Evolutionary conservation across 1,140 invertebrate genomes (phyloP), one percentile per base, ranked within the genome.

Genomic region (Neelides sp.): DNA sequence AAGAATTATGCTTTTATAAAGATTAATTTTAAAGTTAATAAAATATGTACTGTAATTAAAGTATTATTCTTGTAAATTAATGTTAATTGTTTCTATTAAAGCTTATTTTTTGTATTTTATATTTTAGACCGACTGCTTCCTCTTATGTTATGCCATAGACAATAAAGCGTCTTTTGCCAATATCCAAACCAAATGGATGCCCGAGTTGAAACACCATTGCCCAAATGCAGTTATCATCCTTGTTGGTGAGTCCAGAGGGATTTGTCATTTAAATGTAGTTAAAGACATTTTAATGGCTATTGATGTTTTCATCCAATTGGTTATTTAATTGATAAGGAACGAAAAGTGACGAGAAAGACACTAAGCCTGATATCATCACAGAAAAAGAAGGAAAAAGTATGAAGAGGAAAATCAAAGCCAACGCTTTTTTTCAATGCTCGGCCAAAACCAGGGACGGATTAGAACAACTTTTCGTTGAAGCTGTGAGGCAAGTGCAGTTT

Each of bases 121-220:
- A 24, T 41, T 47, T 22, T 72, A 90, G 86, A 89, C 85, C 8
- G 78, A 85, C 64, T 88, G 85, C 61, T 90, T 89, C 69, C 74
- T 86, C 50, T 73, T 95, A 32, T 96, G 91, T 68, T 96, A 86
- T 70, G 88, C 87, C 19, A 78, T 94, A 50, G 79, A 80, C 61
- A 83, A 78, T 64, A 76, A 79, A 48, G 78, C 82, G 58, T 94
- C 90, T 2, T 93, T 80, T 66, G 85, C 92, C 64, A 95, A 96
- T 68, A 78, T 95, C 28, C 68, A 74, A 20, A 80, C 79, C 58
- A 94, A 94, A 75, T 96, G 92, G 92, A 80, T 81, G 64, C 90
- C 90, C 15, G 91, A 95, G 71, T 76, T 95, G 20, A 82, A 82
- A 65, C 77, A 88, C 65, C 82, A 89, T 62, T 88, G 85, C 68